Conservation (phyloP, 2,888 invertebrate species). For the Rhaphigaster nebulosa region DNA sequence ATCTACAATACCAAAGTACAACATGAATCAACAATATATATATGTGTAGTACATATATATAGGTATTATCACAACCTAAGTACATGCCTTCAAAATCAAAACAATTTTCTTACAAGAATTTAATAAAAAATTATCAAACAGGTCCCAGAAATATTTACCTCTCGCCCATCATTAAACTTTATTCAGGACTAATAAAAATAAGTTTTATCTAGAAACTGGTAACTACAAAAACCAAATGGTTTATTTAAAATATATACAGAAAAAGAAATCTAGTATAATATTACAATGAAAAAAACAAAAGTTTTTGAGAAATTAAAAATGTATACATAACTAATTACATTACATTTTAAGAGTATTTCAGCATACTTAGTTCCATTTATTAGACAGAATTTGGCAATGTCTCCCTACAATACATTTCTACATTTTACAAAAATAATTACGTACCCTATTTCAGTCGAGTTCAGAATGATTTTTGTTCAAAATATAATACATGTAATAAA, state of each 20-base stretch:
- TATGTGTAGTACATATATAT: conserved; percentile 4
- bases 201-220: conserved; percentile 52
- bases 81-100: conserved; percentile 55
- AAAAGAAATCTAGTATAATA: neutral
- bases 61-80: conserved; percentile 60
- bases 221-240: conserved; percentile 46
- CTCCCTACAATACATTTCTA: conserved; percentile 42
- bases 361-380: conserved; percentile 42
- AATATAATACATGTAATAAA: conserved; percentile 43
- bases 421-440: conserved; percentile 54
- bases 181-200: conserved; percentile 45
- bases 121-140: conserved; percentile 20
- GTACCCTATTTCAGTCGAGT: conserved; percentile 56
- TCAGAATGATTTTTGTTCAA: conserved; percentile 51
- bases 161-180: neutral
- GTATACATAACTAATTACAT: conserved; percentile 5
- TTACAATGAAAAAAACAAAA: neutral
- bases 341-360: conserved; percentile 11
- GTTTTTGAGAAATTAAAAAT: conserved; percentile 3
- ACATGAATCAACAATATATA: conserved; percentile 58
- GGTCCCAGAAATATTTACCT: conserved; percentile 49
- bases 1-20: conserved; percentile 58
- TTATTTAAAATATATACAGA: conserved; percentile 23
- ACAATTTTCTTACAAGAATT: conserved; percentile 39
- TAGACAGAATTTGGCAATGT: conserved; percentile 50